These are phyloP conservation scores for Epinephelus lanceolatus DNA, from an alignment of 2,113 vertebrate genomes.

Conservation along the genomic window DNA sequence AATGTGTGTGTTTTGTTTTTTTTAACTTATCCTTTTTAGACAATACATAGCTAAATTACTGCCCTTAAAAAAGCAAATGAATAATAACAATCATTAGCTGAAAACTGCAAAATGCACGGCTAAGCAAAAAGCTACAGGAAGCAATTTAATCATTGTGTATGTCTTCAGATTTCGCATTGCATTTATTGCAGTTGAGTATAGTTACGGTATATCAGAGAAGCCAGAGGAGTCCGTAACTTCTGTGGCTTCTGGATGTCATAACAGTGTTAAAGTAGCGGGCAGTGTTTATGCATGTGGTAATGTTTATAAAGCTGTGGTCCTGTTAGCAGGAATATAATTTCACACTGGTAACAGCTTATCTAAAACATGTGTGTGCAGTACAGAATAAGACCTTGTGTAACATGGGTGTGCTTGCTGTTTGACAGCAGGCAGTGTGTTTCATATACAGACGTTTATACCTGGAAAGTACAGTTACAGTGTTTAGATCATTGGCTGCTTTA, in stretches of 20 bases:
- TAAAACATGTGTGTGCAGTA: slow-evolving; percentile 38
- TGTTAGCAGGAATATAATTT: slow-evolving; percentile 23
- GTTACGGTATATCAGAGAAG: background rate
- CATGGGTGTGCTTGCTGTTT: background rate
- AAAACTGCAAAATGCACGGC: background rate
- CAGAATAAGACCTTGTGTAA: slow-evolving; percentile 1
- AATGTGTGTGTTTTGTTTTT: no score
- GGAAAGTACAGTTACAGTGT: background rate
- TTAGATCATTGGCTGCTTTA: background rate
- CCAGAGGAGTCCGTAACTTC: slow-evolving; percentile 13
- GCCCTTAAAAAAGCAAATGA: background rate
- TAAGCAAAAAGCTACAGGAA: background rate
- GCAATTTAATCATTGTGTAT: background rate
- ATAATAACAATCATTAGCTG: background rate
- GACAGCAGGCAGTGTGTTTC: background rate
- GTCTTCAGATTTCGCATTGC: background rate
- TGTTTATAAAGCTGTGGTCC: slow-evolving; percentile 46
- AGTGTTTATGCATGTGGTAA: slow-evolving; percentile 43
- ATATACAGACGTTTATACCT: background rate
- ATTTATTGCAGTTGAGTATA: background rate
- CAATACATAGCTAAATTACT: no score
- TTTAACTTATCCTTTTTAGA: no score
- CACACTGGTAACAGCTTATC: slow-evolving; percentile 18
- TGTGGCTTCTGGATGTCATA: slow-evolving; percentile 55
- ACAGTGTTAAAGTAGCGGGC: slow-evolving; percentile 34